A percentile compares a stretch with the other conserved stretches of the same genome.
Conservation (phyloP, 2,113 vertebrate genomes). For the Brevimyrus niger region DNA sequence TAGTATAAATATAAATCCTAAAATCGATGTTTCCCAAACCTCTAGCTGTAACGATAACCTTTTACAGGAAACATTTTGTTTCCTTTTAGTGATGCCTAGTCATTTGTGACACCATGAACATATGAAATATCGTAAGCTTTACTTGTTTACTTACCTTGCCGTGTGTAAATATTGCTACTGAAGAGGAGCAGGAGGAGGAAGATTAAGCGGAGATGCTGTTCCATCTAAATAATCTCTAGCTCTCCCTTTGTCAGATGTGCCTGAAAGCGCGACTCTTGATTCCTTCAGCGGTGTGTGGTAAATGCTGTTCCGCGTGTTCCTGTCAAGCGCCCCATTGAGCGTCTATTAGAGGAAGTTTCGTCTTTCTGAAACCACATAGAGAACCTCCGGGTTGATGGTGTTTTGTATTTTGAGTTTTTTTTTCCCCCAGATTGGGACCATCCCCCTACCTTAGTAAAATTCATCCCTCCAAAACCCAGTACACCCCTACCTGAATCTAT, state of each 20-base stretch:
- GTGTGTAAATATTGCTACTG: not conserved
- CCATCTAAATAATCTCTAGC: not conserved
- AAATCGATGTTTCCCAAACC: not conserved
- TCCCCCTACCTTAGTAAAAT: not conserved
- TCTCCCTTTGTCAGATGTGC: not conserved
- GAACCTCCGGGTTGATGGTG: not conserved
- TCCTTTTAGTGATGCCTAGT: not conserved
- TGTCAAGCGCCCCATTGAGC: not conserved
- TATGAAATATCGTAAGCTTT: not conserved
- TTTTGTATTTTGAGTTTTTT: not conserved
- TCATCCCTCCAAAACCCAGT: not conserved
- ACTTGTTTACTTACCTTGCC: not conserved
- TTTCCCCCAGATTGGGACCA: not conserved
- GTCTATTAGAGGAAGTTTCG: constrained; percentile 6
- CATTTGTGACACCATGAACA: not conserved
- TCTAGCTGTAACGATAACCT: not conserved
- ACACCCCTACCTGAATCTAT: not conserved
- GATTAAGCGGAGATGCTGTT: not conserved
- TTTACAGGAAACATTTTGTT: not conserved
- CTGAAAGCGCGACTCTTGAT: not conserved
- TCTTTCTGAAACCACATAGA: not conserved
- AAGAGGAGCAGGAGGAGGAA: not conserved
- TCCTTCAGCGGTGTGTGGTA: no score
- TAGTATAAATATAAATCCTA: not conserved
- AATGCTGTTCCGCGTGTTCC: not conserved